Evolutionary conservation across 2,888 invertebrate genomes (phyloP).

Genomic region (Drosophila flavopinicola): DNA sequence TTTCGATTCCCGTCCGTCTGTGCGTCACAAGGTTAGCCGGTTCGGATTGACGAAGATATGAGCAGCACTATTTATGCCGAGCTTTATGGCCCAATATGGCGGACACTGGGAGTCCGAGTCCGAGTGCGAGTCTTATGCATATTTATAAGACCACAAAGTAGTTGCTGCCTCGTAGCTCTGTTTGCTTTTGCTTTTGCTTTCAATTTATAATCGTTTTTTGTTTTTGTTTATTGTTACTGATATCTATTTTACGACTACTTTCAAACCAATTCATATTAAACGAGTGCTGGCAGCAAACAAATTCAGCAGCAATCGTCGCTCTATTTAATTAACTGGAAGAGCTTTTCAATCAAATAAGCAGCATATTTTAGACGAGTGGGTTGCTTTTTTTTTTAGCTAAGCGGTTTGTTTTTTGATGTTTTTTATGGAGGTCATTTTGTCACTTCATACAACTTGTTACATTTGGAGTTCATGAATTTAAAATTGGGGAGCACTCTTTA

Average conservation of each 20-base stretch:
- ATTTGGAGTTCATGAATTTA: slow-evolving; percentile 1
- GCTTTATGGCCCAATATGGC: slow-evolving; percentile 64
- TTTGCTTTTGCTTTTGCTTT: slow-evolving; percentile 50
- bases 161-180: slow-evolving; percentile 20
- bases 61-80: slow-evolving; percentile 30
- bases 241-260: slow-evolving; percentile 44
- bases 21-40: slow-evolving; percentile 66
- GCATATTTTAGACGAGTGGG: slow-evolving; percentile 31
- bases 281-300: slow-evolving; percentile 8
- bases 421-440: slow-evolving; percentile 26
- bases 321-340: slow-evolving; percentile 44
- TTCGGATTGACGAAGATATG: slow-evolving; percentile 28
- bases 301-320: slow-evolving; percentile 31
- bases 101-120: slow-evolving; percentile 4
- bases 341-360: slow-evolving; percentile 45
- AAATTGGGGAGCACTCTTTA: slow-evolving; percentile 14
- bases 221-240: slow-evolving; percentile 14
- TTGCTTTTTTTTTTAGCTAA: slow-evolving; percentile 36
- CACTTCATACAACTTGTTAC: slow-evolving; percentile 28
- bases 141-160: slow-evolving; percentile 56
- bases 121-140: slow-evolving; percentile 55
- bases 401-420: slow-evolving; percentile 24
- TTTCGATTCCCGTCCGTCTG: slow-evolving; percentile 49
- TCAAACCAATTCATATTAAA: slow-evolving; percentile 35
- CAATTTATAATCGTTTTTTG: slow-evolving; percentile 50